Base-by-base conservation (phyloP, 2,797 vertebrate species). In the Graptemys geographica region DNA sequence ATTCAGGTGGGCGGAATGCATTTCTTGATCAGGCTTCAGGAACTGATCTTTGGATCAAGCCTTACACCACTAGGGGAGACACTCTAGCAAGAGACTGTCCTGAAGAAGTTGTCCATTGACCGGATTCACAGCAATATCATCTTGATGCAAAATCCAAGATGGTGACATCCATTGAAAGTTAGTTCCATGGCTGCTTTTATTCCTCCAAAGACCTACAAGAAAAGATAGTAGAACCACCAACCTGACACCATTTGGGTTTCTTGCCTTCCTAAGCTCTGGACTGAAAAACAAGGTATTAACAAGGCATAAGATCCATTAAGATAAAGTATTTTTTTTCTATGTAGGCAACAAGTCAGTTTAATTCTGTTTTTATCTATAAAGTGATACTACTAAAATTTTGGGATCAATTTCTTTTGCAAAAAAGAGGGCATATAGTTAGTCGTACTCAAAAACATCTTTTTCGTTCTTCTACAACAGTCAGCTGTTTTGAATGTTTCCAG, bases 71-170 rank as follows among this genome's bases (percentile, higher is more conserved):
- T 92, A 31, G 62, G 90, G 52, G 74, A 93, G 59, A 84, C 10
- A 92, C 16, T 93, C 11, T 47, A 25, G 72, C 37, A 76, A 76
- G 11, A 27, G 69, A 86, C 16, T 86, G 51, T 7, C 53, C 28
- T 87, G 90, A 81, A 79, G 72, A 94, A 76, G 8, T 89, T 88
- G 86, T 44, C 11, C 57, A 80, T 16, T 91, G n/a, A 87, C 62
- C 74, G 80, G 90, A 86, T 87, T 83, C 69, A 90, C 49, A 82
- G 23, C 15, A 86, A 83, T 62, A 47, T 51, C 37, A 33, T 85
- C 55, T 44, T 87, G 27, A 28, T 88, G 8, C 89, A 93, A 80
- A 65, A 90, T 88, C 13, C 57, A 65, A 53, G 13, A 41, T 41
- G 31, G 28, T 41, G 1, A 53, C 79, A 52, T 47, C 28, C 65